Conservation (phyloP, 2,113 vertebrate species). For the Catharus fuscescens region DNA sequence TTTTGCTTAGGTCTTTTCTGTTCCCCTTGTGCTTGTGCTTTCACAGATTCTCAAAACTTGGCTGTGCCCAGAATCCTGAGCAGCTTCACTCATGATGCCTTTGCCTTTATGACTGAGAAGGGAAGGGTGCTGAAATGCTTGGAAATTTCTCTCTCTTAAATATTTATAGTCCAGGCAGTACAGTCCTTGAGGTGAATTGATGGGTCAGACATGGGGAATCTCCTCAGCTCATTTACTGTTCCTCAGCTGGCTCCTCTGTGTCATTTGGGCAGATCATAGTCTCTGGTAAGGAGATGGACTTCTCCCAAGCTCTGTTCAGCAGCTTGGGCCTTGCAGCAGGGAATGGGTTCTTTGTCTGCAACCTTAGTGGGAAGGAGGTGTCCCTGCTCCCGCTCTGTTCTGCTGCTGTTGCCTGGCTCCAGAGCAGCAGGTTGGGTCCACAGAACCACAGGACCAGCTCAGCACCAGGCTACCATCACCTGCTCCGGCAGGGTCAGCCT, state of each 20-base stretch:
- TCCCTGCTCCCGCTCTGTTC: neutral
- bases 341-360: neutral
- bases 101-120: neutral
- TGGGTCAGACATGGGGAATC: neutral
- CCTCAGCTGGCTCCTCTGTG: neutral
- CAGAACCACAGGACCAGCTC: neutral
- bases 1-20: neutral
- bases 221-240: neutral
- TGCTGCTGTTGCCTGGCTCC: neutral
- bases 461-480: neutral
- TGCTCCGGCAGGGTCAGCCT: neutral
- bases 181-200: neutral
- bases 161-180: neutral
- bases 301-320: neutral
- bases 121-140: neutral
- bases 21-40: neutral
- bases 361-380: neutral
- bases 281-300: neutral
- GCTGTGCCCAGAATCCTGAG: slow-evolving; percentile 30
- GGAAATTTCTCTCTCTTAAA: neutral
- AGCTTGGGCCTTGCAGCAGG: neutral
- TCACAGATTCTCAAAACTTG: neutral
- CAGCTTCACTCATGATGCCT: neutral
- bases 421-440: neutral
- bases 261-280: neutral